Evolutionary conservation across 2,888 invertebrate genomes (phyloP), one percentile per base, ranked within the genome.

Genomic region (Orthonychiurus folsomi): DNA sequence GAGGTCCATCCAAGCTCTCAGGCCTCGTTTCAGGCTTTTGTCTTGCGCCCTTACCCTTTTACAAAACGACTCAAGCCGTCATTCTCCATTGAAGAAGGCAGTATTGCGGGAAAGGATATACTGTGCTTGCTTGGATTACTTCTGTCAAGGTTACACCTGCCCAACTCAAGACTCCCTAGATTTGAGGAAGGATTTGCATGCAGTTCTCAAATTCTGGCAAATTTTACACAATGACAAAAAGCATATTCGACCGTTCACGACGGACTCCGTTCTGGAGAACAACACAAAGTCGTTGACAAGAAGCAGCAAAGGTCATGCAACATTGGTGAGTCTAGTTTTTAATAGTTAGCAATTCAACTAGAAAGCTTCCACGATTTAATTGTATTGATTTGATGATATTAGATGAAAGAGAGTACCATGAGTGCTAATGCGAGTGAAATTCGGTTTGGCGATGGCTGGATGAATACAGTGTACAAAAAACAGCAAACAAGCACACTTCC

Each of bases 51-150:
- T 99, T 1, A 88, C 92, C 0, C 80, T 97, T 2, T 82, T 99
- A 0, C 97, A 99, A 82, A 93, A 94, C 26, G 94, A 95, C 74
- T 89, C 91, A 18, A 75, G 77, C 48, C 23, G 67, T 20, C 79
- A 81, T 3, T 77, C 88, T 64, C 89, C 91, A 0, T 77, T 94
- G 27, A 88, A 90, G 0, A 89, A 96, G 73, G 94, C 94, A 75
- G 89, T 97, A 1, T 81, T 99, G 0, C 82, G 99, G 1, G 96
- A 97, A 78, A 82, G 97, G 1, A 89, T 99, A 52, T 99, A 99
- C 78, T 88, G 90, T 68, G 87, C 87, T 47, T 93, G 96, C 61
- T 80, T 99, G 60, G 97, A 99, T 77, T 99, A 96, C 78, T 99
- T 93, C 78, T 93, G 93, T 74, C 85, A 90, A 1, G 87, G 89